A percentile compares a stretch with the other conserved stretches of the same genome.
Conservation (phyloP, 1,140 invertebrate genomes). For the Mesaphorura yosii region DNA sequence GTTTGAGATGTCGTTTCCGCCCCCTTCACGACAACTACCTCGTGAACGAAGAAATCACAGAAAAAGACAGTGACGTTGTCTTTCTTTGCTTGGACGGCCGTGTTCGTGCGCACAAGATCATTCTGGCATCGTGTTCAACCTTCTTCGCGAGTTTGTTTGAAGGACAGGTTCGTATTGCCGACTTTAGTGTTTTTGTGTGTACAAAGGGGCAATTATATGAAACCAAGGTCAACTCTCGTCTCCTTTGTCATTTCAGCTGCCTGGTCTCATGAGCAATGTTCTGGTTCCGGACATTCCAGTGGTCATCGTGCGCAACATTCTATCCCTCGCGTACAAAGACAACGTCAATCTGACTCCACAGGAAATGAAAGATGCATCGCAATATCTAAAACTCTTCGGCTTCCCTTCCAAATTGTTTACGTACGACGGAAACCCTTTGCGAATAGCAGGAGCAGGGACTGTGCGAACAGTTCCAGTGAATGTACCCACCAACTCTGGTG, state of each 20-base stretch:
- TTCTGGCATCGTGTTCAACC: conserved; percentile 15
- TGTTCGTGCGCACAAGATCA: conserved; percentile 20
- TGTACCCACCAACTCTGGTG: background rate
- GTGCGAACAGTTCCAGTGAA: background rate
- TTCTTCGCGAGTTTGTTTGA: conserved; percentile 20
- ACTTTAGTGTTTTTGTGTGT: conserved; percentile 1
- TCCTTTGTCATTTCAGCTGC: conserved; percentile 7
- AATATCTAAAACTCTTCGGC: conserved; percentile 21
- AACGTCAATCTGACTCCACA: conserved; percentile 12
- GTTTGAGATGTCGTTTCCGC: conserved; percentile 19
- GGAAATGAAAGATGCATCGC: conserved; percentile 19
- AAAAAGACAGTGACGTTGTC: conserved; percentile 20
- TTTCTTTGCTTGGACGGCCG: conserved; percentile 21
- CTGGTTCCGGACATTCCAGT: conserved; percentile 22
- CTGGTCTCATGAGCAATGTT: conserved; percentile 9
- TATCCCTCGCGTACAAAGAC: conserved; percentile 21
- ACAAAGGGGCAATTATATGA: background rate
- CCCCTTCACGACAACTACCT: conserved; percentile 19
- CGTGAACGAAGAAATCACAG: conserved; percentile 9
- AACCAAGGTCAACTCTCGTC: background rate
- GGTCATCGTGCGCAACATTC: conserved; percentile 16
- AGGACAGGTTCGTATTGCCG: conserved; percentile 19
- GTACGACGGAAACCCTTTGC: background rate
- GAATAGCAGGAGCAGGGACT: background rate
- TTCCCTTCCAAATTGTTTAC: conserved; percentile 1